Base-by-base conservation (phyloP, 2,797 vertebrate genomes). In the Phaenicophaeus curvirostris region DNA sequence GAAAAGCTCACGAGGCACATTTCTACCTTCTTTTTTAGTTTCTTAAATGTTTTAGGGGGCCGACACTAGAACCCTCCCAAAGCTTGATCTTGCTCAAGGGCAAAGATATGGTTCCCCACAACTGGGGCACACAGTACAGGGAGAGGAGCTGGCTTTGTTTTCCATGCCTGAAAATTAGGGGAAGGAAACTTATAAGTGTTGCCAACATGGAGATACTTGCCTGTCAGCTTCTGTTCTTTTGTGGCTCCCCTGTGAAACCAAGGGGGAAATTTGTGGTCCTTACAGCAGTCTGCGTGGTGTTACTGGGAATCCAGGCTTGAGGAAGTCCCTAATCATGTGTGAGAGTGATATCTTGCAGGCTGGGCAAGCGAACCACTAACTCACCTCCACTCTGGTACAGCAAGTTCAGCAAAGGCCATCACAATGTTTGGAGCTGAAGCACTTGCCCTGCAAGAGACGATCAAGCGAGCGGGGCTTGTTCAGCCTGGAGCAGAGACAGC, bases 381-480 rank as follows among this genome's bases (percentile, higher is more conserved):
- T 3, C 1, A 6, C 4, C 46, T 35, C 27, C 0, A 1, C 7
- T 51, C 42, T 37, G 6, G 20, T 31, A 16, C 31, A 62, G 21
- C 8, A 33, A 76, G n/a, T 44, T 89, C 51, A 73, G 37, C 31
- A 53, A 86, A 61, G 41, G 7, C 25, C 13, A 5, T 31, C 11
- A 2, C 3, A 1, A 42, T 57, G 19, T 3, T 3, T 76, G 33
- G 7, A 24, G 9, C 28, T 62, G 42, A 33, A 69, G 28, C 4
- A 33, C n/a, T 50, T 76, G 27, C 27, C 25, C 20, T 30, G 17
- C 28, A 15, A 54, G 48, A 16, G 53, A 27, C 35, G 8, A 5
- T 27, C 17, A 39, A 81, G 12, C 20, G 11, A 61, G 19, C 0
- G 0, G 16, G 33, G 11, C 3, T 73, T 77, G 15, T 46, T 68